Evolutionary conservation across 2,797 vertebrate genomes (phyloP).

Genomic region (Chrysocyon brachyurus): DNA sequence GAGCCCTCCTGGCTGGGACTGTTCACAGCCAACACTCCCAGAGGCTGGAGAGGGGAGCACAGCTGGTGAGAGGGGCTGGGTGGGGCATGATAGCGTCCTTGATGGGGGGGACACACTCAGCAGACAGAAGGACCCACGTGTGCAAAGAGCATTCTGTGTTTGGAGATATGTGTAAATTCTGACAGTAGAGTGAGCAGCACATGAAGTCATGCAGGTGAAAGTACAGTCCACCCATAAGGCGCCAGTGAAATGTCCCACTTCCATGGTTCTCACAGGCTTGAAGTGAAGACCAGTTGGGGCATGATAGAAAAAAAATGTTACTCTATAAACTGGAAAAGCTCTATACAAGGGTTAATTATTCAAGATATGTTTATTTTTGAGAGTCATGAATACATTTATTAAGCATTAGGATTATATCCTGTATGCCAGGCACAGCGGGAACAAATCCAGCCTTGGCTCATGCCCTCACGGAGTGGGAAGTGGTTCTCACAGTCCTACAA

Average conservation of each 20-base stretch:
- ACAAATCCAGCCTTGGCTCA: not conserved
- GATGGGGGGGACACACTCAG: rapidly evolving
- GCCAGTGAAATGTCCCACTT: not conserved
- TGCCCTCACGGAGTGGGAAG: not conserved
- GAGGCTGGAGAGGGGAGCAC: not conserved
- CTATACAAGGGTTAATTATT: not conserved
- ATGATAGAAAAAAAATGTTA: not conserved
- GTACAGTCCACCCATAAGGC: no score
- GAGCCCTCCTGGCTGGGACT: not conserved
- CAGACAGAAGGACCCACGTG: not conserved
- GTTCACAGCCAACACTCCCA: not conserved
- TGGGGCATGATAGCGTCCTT: not conserved
- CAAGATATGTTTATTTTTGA: not conserved
- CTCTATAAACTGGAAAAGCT: not conserved
- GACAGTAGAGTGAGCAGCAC: not conserved
- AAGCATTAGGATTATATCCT: not conserved
- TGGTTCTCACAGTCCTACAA: no score
- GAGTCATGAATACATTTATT: not conserved
- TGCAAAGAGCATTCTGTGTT: not conserved
- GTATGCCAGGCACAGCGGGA: not conserved
- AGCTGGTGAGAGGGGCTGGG: not conserved
- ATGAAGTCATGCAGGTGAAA: not conserved
- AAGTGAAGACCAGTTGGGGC: not conserved
- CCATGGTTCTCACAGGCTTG: not conserved
- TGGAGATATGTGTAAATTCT: not conserved